Percentiles rank a stretch among this genome's conserved stretches.
Conservation (phyloP, 2,113 vertebrate genomes). For the Balaenoptera acutorostrata region DNA sequence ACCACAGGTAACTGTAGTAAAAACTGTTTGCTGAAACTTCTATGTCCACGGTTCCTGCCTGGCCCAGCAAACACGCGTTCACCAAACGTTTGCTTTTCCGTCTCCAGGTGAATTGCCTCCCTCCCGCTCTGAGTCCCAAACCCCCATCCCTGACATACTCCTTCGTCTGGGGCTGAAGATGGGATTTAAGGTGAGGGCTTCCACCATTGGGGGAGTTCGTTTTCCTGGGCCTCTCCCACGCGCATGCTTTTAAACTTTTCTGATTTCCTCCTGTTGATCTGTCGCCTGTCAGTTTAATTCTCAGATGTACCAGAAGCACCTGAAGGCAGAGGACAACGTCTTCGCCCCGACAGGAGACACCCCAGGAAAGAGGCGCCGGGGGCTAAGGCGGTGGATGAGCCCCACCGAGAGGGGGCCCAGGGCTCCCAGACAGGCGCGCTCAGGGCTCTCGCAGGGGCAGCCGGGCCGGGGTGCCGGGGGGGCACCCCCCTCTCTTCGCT, state of each 20-base stretch:
- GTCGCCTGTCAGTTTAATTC: too few species aligned
- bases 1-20: too few species aligned
- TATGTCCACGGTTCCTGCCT: background rate
- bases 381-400: accelerated
- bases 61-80: background rate
- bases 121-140: background rate
- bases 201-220: background rate
- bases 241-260: background rate
- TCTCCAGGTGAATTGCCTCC: background rate
- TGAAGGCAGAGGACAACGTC: background rate
- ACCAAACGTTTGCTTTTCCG: background rate
- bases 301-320: background rate
- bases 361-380: background rate
- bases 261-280: background rate
- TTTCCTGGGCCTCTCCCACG: background rate
- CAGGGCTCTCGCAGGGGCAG: too few species aligned
- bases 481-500: too few species aligned
- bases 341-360: background rate
- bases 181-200: background rate
- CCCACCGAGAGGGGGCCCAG: too few species aligned
- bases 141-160: background rate
- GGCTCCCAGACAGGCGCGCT: background rate
- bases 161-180: background rate
- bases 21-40: background rate
- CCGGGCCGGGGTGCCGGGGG: accelerated